These are phyloP conservation scores for Crotalus viridis DNA, from an alignment of 2,113 vertebrate genomes.

Conservation along the genomic window DNA sequence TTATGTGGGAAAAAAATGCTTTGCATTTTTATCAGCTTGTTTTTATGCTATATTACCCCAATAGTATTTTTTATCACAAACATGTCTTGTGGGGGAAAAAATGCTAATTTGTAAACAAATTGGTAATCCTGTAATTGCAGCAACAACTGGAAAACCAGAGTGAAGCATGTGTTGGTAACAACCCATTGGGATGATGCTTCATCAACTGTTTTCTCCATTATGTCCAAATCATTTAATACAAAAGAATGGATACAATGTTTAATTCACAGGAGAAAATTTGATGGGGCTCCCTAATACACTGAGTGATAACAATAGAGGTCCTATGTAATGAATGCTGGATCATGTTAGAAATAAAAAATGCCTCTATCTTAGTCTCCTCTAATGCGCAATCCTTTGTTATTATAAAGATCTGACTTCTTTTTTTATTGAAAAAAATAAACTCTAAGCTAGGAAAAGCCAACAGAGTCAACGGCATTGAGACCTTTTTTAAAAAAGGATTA, in stretches of 20 bases:
- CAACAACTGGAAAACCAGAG: conserved; percentile 27
- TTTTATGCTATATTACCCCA: conserved; percentile 34
- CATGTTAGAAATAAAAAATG: background rate
- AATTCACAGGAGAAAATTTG: background rate
- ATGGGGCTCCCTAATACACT: too few species aligned
- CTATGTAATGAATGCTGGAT: conserved; percentile 6
- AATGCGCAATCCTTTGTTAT: background rate
- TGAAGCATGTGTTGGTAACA: conserved; percentile 36
- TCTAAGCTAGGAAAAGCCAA: background rate
- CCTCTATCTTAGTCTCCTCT: background rate
- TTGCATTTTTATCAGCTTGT: conserved; percentile 16
- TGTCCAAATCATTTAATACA: conserved; percentile 20
- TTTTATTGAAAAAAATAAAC: background rate
- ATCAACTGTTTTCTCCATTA: conserved; percentile 31
- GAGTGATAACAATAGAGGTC: background rate
- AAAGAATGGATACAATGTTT: conserved; percentile 28
- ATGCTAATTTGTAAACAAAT: conserved; percentile 40
- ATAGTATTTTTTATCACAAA: conserved; percentile 19
- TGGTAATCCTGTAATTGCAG: conserved; percentile 33
- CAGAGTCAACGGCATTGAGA: too few species aligned
- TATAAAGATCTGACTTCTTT: background rate
- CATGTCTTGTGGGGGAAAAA: conserved; percentile 13
- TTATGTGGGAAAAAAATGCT: background rate
- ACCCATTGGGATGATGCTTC: conserved; percentile 23
- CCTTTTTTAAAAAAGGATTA: background rate